Base-by-base conservation (phyloP, 2,797 vertebrate species). In the Sylvia borin region DNA sequence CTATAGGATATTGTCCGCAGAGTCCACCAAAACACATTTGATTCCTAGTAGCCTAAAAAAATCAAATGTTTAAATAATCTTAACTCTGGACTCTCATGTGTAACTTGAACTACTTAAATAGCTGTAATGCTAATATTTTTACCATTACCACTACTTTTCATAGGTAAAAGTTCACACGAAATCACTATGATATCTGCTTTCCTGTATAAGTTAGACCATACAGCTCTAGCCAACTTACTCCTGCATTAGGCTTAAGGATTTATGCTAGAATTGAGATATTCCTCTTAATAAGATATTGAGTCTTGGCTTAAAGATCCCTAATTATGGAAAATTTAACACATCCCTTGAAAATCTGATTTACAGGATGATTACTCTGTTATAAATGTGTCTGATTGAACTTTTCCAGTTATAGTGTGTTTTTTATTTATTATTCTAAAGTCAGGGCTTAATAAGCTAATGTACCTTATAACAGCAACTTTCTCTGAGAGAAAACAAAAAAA, bases 271-370 rank as follows among this genome's bases (percentile, higher is more conserved):
- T 43, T 75, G 65, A 57, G 68, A 88, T 87, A 92, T 88, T 47
- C 16, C 24, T 91, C 27, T 86, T 88, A 81, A 75, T 68, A 91
- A 94, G 83, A 66, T 81, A 86, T 45, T 47, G 40, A 93, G 36
- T 72, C 65, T 78, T 94, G 65, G 78, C 36, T 78, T 93, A 92
- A 84, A 88, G 76, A 73, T 75, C 43, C 25, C 14, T 70, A 88
- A 81, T 90, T 89, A 60, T 8, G 34, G 73, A 92, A 89, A 90
- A 85, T 91, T 55, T 90, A 85, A 78, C 85, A 88, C 11, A 68
- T 42, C 16, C 31, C 40, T 85, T 76, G 54, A 92, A 85, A 93
- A 88, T 86, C 48, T 76, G 36, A 72, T 92, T 78, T 47, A 55
- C 27, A n/a, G 25, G 19, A 72, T 50, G 47, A 83, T 93, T 95